phyloP scores from a whole-genome alignment of 2,113 vertebrate species.

The Typhlomys cinereus region DNA sequence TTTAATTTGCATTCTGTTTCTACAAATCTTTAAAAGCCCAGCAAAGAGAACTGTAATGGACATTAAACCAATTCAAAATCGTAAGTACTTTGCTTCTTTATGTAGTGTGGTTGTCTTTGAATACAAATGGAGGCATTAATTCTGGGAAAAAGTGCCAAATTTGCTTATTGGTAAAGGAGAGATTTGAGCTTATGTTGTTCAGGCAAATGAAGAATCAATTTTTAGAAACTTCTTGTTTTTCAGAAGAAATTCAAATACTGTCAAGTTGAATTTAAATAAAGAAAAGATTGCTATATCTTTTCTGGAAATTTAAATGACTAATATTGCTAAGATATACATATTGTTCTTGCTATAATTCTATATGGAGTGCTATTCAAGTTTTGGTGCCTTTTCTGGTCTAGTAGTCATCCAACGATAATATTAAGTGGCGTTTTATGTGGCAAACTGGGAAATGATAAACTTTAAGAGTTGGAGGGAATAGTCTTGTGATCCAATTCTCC shows the following conservation, averaged over 20 bases:
- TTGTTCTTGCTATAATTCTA: background rate
- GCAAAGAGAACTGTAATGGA: constrained; percentile 48
- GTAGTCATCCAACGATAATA: background rate
- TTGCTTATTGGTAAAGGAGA: constrained; percentile 44
- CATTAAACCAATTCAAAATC: constrained; percentile 65
- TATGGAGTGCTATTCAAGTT: background rate
- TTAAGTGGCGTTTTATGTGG: background rate
- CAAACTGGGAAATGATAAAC: constrained; percentile 8
- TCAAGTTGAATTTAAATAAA: constrained; percentile 62
- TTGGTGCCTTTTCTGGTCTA: background rate
- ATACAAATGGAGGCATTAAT: constrained; percentile 66
- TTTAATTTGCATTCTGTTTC: constrained; percentile 70
- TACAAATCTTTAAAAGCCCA: constrained; percentile 66
- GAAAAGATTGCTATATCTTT: background rate
- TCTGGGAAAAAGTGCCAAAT: constrained; percentile 57
- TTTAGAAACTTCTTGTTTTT: constrained; percentile 61
- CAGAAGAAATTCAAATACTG: constrained; percentile 66
- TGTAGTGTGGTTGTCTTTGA: constrained; percentile 28
- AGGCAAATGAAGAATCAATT: constrained; percentile 48
- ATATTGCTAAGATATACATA: background rate
- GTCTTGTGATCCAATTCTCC: background rate
- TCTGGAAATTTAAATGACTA: constrained; percentile 25
- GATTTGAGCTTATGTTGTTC: constrained; percentile 53
- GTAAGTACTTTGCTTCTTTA: constrained; percentile 41
- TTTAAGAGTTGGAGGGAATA: background rate